Evolutionary conservation across 2,797 vertebrate genomes (phyloP).

Genomic region (Mormyrus proboscirostris): DNA sequence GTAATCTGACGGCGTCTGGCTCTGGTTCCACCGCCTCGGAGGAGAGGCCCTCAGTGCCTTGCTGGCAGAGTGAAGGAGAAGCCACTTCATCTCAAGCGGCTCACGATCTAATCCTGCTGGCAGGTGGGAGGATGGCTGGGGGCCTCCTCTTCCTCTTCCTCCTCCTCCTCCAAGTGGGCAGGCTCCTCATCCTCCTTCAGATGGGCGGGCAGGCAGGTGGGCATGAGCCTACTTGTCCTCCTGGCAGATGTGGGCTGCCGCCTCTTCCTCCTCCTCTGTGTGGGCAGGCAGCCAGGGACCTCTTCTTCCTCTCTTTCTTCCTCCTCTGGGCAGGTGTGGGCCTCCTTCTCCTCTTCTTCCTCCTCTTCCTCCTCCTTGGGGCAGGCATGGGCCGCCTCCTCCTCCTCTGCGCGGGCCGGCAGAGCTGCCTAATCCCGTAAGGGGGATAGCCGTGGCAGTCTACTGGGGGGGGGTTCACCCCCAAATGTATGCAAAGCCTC

Average conservation of each 20-base stretch:
- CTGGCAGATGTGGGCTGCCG: too few relatives aligned
- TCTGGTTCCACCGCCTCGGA: background rate
- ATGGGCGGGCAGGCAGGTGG: background rate
- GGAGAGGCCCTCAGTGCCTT: background rate
- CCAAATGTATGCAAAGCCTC: conserved; percentile 62
- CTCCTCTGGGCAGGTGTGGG: background rate
- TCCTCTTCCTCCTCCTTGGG: background rate
- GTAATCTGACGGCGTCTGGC: conserved; percentile 51
- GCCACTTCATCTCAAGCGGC: background rate
- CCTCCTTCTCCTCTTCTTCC: background rate
- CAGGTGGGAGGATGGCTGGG: background rate
- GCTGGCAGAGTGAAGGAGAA: background rate
- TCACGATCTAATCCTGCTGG: background rate
- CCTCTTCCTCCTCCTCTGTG: background rate
- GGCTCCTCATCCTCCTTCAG: background rate
- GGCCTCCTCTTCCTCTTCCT: background rate
- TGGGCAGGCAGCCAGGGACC: too few relatives aligned
- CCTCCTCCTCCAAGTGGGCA: background rate
- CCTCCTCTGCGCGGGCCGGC: background rate
- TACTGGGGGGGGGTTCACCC: conserved; percentile 9
- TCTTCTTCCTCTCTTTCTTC: background rate
- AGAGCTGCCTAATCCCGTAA: background rate
- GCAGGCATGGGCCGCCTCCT: background rate
- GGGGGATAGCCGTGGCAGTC: background rate
- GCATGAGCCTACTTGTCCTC: too few relatives aligned